Conservation (phyloP, 2,888 invertebrate species). For the Coleophora deauratella region DNA sequence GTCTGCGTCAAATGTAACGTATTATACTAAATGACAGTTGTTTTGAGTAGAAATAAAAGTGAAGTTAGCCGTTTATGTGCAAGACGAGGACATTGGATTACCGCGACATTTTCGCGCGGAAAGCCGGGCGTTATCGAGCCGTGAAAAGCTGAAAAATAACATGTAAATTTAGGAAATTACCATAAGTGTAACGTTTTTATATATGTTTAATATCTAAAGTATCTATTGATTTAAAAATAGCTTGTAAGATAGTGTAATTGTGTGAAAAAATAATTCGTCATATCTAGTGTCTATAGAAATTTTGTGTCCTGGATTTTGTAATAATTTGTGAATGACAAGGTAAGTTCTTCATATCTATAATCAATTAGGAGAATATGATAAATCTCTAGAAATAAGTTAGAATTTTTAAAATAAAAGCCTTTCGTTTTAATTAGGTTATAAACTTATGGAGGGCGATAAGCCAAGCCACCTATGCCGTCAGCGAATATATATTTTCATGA, state of each 20-base stretch:
- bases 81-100: constrained; percentile 54
- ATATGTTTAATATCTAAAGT: constrained; percentile 33
- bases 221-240: constrained; percentile 30
- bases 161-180: constrained; percentile 36
- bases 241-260: constrained; percentile 29
- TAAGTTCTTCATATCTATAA: constrained; percentile 38
- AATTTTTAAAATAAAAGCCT: constrained; percentile 23
- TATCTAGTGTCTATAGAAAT: constrained; percentile 45
- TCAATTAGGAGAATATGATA: constrained; percentile 24
- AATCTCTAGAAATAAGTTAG: constrained; percentile 18
- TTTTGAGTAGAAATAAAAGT: constrained; percentile 69
- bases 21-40: constrained; percentile 38
- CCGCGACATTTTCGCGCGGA: constrained; percentile 76
- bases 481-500: constrained; percentile 32
- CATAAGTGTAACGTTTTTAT: constrained; percentile 29
- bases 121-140: constrained; percentile 73
- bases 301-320: constrained; percentile 49
- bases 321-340: constrained; percentile 68
- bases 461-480: constrained; percentile 56
- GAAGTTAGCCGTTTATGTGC: constrained; percentile 53
- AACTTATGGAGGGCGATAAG: constrained; percentile 65
- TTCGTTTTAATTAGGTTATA: constrained; percentile 60
- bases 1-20: constrained; percentile 32
- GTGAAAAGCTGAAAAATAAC: constrained; percentile 63
- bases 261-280: constrained; percentile 28